Evolutionary conservation across 2,113 vertebrate species (phyloP), one percentile per base, ranked within the genome.

Genomic region (Eptesicus fuscus): DNA sequence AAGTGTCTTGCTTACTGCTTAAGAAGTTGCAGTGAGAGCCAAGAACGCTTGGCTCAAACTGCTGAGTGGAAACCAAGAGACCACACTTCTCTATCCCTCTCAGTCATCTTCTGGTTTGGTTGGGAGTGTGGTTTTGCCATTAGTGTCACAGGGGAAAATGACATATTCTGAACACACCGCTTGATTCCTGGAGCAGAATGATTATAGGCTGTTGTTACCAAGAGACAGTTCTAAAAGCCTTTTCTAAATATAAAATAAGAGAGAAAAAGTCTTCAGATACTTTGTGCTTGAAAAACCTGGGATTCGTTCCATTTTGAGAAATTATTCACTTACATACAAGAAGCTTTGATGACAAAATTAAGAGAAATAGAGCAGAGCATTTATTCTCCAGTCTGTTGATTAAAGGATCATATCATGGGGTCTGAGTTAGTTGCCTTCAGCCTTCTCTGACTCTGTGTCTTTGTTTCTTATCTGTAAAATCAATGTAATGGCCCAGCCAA

Each of bases 121-220:
- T 49, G 56, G 82, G 87, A 95, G 49, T 93, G 89, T 95, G 95
- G 94, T 97, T 97, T 97, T 83, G 76, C 90, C 80, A 95, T 97
- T 96, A 96, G 83, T 96, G 84, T 95, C 94, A 92, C 94, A 83
- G 94, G 95, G 88, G 78, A 92, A 95, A 97, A 97, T 95, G 95
- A 95, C 91, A 93, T 94, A 71, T 12, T 80, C 89, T 95, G 89
- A 84, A 91, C 67, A 91, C 89, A 96, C 88, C 42, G 20, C 89
- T 96, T 93, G 74, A 92, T 95, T 97, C 95, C 89, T 97, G 93
- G 89, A 97, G 96, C 70, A 93, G 83, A 88, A 69, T 96, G 87
- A 97, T 96, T 94, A 94, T 9, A 95, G 90, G 79, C 67, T 96
- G 70, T 91, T 80, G 56, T 94, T 96, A 94, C 70, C 89, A 95